phyloP scores from a whole-genome alignment of 2,888 invertebrate genomes.

The Nomada hirtipes region DNA sequence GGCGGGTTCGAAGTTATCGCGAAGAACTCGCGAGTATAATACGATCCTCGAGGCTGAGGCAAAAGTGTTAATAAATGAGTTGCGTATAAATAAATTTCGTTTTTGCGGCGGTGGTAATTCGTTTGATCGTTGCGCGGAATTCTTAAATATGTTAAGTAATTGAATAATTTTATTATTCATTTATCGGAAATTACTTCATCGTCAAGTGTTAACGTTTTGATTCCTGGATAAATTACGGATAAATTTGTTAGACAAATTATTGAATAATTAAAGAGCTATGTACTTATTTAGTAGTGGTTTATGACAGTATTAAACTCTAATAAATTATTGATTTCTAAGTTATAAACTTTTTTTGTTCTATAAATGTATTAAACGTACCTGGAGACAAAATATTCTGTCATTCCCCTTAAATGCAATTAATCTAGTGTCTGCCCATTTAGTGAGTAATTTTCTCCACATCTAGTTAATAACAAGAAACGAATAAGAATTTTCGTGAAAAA shows the following conservation, averaged over 20 bases:
- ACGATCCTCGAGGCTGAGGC: background rate
- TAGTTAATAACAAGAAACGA: background rate
- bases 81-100: no score
- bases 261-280: slow-evolving; percentile 4
- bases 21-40: background rate
- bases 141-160: no score
- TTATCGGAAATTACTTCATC: no score
- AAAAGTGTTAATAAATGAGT: background rate
- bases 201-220: no score
- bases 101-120: no score
- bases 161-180: no score
- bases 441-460: slow-evolving; percentile 13
- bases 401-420: slow-evolving; percentile 7
- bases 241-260: background rate
- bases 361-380: background rate
- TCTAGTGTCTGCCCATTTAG: slow-evolving; percentile 14
- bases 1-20: background rate
- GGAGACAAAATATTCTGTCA: background rate
- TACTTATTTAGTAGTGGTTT: slow-evolving; percentile 23
- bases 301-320: slow-evolving; percentile 37
- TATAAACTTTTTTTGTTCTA: background rate
- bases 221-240: no score
- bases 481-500: background rate
- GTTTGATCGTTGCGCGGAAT: no score
- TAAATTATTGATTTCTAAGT: background rate